These are phyloP conservation scores for Gandaritis pyraliata DNA, from an alignment of 2,888 invertebrate species.

Conservation along the genomic window DNA sequence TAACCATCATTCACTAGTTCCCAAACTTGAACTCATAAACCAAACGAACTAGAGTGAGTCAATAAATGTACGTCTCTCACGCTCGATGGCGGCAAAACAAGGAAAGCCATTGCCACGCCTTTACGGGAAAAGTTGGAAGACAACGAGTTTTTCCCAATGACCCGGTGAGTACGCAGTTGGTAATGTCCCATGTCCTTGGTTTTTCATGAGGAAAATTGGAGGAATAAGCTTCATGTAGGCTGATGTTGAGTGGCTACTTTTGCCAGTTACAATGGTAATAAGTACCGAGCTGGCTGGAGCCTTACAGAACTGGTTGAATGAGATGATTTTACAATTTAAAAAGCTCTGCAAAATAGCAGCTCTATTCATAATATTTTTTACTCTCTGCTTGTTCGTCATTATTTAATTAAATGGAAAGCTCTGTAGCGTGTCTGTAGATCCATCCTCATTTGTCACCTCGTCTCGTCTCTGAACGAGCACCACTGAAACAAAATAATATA, in stretches of 20 bases:
- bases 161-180: not conserved
- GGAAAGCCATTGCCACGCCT: conserved; percentile 13
- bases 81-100: conserved; percentile 17
- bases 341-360: conserved; percentile 17
- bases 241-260: not conserved
- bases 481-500: conserved; percentile 1
- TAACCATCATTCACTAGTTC: conserved; percentile 13
- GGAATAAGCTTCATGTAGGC: no score
- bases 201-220: not conserved
- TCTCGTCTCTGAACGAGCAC: not conserved
- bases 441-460: conserved; percentile 43
- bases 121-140: conserved; percentile 8
- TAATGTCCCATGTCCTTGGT: not conserved
- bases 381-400: conserved; percentile 26
- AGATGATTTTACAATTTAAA: no score
- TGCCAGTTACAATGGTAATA: no score
- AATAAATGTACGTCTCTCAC: conserved; percentile 13
- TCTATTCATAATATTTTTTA: conserved; percentile 9
- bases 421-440: conserved; percentile 35
- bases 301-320: no score
- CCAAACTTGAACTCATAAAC: conserved; percentile 23
- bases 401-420: conserved; percentile 40
- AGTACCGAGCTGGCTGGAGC: no score
- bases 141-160: not conserved
- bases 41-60: conserved; percentile 22